These are phyloP conservation scores for Pionites leucogaster DNA, from an alignment of 2,113 vertebrate species.

Conservation along the genomic window DNA sequence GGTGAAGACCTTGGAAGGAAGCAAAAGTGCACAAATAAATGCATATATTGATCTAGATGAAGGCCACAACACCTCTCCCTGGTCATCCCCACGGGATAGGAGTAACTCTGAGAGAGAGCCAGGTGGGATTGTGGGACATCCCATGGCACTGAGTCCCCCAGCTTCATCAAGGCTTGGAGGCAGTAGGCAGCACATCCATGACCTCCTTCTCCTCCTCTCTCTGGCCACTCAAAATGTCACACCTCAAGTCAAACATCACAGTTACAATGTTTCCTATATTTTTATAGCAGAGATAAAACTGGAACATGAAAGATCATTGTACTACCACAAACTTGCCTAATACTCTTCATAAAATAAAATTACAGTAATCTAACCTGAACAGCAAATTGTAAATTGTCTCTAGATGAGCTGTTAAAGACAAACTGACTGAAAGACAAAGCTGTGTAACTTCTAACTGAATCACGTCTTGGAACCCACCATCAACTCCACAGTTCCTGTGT, in stretches of 20 bases:
- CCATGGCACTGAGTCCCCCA: background rate
- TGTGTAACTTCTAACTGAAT: background rate
- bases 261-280: too few species aligned
- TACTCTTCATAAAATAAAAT: background rate
- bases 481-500: background rate
- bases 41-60: background rate
- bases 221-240: background rate
- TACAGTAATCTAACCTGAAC: background rate
- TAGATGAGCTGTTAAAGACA: background rate
- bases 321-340: background rate
- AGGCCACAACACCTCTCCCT: background rate
- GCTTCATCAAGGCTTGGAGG: fast-evolving
- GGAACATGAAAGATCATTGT: background rate
- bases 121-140: background rate
- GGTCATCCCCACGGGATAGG: fast-evolving
- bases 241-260: background rate
- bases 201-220: background rate
- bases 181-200: fast-evolving
- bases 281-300: background rate
- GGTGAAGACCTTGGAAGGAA: background rate
- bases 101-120: fast-evolving
- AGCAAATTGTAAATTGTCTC: background rate
- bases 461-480: background rate
- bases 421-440: background rate
- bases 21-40: background rate